phyloP scores from a whole-genome alignment of 1,140 invertebrate species.

The Drosophila varians region DNA sequence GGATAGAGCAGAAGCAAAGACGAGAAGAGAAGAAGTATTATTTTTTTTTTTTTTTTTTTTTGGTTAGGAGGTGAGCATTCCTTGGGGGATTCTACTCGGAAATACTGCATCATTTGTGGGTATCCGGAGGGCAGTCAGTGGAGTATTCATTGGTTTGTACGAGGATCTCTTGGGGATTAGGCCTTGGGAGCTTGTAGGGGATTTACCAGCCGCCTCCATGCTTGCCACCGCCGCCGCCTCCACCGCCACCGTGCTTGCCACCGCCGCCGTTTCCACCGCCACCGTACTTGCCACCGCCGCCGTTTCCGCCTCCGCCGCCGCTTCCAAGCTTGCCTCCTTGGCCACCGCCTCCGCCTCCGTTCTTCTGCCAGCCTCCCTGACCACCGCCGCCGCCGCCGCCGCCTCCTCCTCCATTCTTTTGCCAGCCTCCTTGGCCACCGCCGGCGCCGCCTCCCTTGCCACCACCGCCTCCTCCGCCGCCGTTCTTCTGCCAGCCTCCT shows the following conservation, averaged over 20 bases:
- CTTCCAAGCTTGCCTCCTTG: background rate
- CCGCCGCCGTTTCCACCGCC: slow-evolving; percentile 9
- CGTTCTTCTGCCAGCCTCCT: slow-evolving; percentile 7
- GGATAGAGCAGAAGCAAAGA: background rate
- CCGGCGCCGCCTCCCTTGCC: slow-evolving; percentile 13
- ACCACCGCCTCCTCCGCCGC: slow-evolving; percentile 12
- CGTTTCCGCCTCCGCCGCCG: slow-evolving; percentile 18
- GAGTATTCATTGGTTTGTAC: background rate
- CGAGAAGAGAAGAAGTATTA: background rate
- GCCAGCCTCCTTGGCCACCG: slow-evolving; percentile 11
- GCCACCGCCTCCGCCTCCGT: slow-evolving; percentile 18
- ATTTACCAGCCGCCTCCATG: slow-evolving; percentile 25
- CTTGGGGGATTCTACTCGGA: background rate
- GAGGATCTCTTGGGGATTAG: background rate
- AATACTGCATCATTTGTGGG: background rate
- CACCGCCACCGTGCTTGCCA: slow-evolving; percentile 23
- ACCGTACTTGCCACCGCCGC: slow-evolving; percentile 19
- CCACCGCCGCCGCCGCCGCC: background rate
- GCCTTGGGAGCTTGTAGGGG: background rate
- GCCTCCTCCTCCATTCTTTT: slow-evolving; percentile 14
- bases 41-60: background rate
- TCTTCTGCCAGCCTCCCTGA: slow-evolving; percentile 12
- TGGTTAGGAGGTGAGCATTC: background rate
- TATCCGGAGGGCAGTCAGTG: background rate
- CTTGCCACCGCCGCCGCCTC: slow-evolving; percentile 21